A percentile compares a stretch with the other conserved stretches of the same genome.
phyloP scores from a whole-genome alignment of 2,797 vertebrate species.

The Ctenopoma multispine region DNA sequence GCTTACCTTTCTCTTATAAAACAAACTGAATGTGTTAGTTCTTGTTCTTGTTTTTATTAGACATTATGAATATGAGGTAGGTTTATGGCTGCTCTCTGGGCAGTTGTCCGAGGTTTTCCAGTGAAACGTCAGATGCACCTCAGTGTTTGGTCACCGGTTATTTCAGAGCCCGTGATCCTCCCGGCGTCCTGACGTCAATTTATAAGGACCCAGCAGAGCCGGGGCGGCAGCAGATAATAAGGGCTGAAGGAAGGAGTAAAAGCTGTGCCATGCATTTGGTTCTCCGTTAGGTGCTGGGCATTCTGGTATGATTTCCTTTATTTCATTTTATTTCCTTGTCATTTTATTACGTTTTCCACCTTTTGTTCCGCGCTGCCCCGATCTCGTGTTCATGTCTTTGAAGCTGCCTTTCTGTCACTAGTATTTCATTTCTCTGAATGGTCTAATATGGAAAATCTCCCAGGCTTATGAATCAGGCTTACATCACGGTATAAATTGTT shows the following conservation, averaged over 20 bases:
- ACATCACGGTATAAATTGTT: not conserved
- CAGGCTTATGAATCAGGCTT: not conserved
- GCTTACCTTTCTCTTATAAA: not conserved
- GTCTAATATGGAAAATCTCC: not conserved
- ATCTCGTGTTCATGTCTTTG: not conserved
- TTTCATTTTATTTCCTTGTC: not conserved
- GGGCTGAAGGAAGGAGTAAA: conserved; percentile 3
- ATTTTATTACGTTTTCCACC: not conserved
- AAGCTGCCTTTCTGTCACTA: not conserved
- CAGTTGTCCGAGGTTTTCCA: conserved; percentile 60
- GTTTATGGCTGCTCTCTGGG: not conserved
- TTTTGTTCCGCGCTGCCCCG: not conserved
- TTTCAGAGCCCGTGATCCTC: conserved; percentile 73
- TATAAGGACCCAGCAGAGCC: conserved; percentile 63
- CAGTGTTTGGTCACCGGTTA: conserved; percentile 73
- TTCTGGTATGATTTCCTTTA: conserved; percentile 60
- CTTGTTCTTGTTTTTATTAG: not conserved
- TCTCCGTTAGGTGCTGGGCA: conserved; percentile 8
- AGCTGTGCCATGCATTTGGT: conserved; percentile 59
- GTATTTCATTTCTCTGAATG: not conserved
- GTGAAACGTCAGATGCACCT: conserved; percentile 61
- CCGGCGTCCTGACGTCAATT: conserved; percentile 78
- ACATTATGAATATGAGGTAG: not conserved
- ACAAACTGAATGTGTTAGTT: not conserved
- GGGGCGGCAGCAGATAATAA: conserved; percentile 41